A percentile compares a stretch with the other conserved stretches of the same genome.
These are phyloP conservation scores for Hyles lineata DNA, from an alignment of 2,888 invertebrate species.

Conservation along the genomic window DNA sequence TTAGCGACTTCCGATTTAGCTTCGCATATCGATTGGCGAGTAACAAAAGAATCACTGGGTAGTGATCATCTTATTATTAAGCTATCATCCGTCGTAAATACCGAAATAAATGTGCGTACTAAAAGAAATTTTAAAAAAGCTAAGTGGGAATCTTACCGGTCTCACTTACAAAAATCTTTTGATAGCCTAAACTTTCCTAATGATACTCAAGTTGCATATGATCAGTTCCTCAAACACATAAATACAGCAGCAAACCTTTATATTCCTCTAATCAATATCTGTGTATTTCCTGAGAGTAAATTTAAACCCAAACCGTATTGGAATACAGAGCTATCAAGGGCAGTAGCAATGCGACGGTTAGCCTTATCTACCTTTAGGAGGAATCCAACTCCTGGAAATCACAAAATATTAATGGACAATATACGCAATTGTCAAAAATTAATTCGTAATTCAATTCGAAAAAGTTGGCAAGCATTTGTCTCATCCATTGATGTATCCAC, in stretches of 20 bases:
- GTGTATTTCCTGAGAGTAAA: conserved; percentile 23
- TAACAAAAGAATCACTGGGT: conserved; percentile 36
- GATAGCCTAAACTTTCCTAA: neutral
- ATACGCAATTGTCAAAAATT: neutral
- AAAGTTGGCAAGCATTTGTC: neutral
- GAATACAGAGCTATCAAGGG: conserved; percentile 28
- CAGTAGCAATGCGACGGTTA: conserved; percentile 31
- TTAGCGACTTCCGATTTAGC: conserved; percentile 37
- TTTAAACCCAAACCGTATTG: conserved; percentile 32
- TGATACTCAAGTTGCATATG: conserved; percentile 18
- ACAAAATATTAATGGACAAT: neutral
- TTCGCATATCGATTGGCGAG: conserved; percentile 34
- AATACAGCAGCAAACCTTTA: conserved; percentile 30
- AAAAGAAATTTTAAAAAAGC: conserved; percentile 34
- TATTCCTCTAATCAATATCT: conserved; percentile 29
- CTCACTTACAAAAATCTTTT: neutral
- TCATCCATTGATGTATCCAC: neutral
- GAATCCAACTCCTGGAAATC: conserved; percentile 29
- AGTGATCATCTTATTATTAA: conserved; percentile 39
- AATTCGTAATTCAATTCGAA: neutral
- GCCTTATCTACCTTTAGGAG: conserved; percentile 33
- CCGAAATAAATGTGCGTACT: neutral
- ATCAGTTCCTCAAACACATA: conserved; percentile 13
- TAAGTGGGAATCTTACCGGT: conserved; percentile 32
- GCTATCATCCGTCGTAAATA: neutral